These are phyloP conservation scores for Plutomurus gul DNA, from an alignment of 1,140 invertebrate genomes.

Conservation along the genomic window DNA sequence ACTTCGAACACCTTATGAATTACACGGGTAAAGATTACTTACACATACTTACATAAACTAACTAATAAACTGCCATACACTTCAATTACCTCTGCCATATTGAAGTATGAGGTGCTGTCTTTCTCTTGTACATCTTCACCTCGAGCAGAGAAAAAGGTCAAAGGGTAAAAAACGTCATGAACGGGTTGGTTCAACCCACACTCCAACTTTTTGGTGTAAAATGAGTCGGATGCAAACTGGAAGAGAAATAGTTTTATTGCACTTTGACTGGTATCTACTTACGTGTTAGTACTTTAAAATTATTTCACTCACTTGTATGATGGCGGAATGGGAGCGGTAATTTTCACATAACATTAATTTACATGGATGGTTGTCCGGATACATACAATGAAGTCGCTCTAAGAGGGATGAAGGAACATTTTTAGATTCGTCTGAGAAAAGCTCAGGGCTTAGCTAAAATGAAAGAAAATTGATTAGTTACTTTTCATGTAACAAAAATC, in stretches of 20 bases:
- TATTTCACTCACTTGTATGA: constrained; percentile 64
- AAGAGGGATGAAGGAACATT: constrained; percentile 78
- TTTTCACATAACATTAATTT: constrained; percentile 84
- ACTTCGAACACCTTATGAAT: constrained; percentile 67
- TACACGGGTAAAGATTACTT: too few species aligned
- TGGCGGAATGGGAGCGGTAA: constrained; percentile 81
- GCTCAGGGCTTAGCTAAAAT: constrained; percentile 69
- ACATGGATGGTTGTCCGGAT: constrained; percentile 74
- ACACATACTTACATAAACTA: too few species aligned
- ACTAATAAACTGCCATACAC: constrained; percentile 55
- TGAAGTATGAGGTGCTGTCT: constrained; percentile 84
- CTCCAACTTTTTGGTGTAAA: constrained; percentile 51
- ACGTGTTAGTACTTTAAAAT: background rate
- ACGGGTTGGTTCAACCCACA: constrained; percentile 48
- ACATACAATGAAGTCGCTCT: constrained; percentile 78
- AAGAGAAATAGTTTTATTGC: background rate
- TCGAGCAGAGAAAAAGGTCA: constrained; percentile 81
- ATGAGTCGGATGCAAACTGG: constrained; percentile 51
- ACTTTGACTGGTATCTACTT: background rate
- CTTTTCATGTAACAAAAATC: too few species aligned
- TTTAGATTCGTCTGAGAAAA: constrained; percentile 78
- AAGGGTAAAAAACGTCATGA: constrained; percentile 44
- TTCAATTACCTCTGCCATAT: constrained; percentile 78
- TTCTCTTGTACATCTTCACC: constrained; percentile 76
- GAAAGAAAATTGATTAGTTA: constrained; percentile 31